Evolutionary conservation across 2,113 vertebrate genomes (phyloP), one percentile per base, ranked within the genome.

Genomic region (Hippocampus comes): DNA sequence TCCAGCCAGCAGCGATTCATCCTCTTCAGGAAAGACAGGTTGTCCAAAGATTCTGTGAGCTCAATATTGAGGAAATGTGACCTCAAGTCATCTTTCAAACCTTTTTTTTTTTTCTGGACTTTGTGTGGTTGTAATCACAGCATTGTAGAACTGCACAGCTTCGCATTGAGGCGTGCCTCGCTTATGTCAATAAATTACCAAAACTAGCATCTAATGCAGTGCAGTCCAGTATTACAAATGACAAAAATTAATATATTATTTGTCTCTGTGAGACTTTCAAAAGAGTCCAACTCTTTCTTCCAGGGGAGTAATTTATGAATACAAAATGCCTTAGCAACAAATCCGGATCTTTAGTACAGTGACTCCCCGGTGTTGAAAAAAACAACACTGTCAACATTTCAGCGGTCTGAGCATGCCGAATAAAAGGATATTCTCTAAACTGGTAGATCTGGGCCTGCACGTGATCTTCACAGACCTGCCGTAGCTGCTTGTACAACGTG

Each of bases 1-100:
- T 99, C 97, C 90, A 98, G 96, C 97, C 97, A 99, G 87, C 97
- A 99, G 88, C 94, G 95, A 89, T 99, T 96, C 82, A 99, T 99
- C 92, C 96, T 94, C 93, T 99, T 99, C 83, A 99, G 91, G 88
- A 98, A 99, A 82, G 98, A 95, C 84, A 99, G 96, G 86, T 94
- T 98, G 92, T 99, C 97, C 94, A 99, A 92, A 60, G 96, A 96
- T 93, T 98, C 97, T 94, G 78, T 99, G 85, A 83, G 72, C 79
- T 65, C 70, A 48, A 59, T 10, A 88, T 97, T 95, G 96, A 97
- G 93, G 90, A 92, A 90, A 77, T 59, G 21, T 25, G 12, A 70
- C 72, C 11, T 64, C 17, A 67, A n/a, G 2, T 57, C 38, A 55
- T 8, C 14, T 57, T 20, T 25, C 51, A 74, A 30, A 59, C 6